These are phyloP conservation scores for Chrysoperla carnea DNA, from an alignment of 1,140 invertebrate genomes.

Conservation along the genomic window DNA sequence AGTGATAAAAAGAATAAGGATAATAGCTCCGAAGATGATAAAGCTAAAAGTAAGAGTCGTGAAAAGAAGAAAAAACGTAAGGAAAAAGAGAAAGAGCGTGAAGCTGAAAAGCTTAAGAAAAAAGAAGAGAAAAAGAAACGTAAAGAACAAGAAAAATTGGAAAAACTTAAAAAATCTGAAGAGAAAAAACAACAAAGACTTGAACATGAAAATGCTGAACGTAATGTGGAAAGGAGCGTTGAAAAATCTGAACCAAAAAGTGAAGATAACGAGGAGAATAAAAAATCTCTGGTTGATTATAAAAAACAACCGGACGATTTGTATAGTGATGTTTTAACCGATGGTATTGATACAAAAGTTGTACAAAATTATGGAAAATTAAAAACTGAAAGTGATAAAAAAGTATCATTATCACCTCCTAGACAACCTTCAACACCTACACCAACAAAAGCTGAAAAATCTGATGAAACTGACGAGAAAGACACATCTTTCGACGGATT, in stretches of 20 bases:
- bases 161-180: slow-evolving; percentile 16
- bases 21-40: slow-evolving; percentile 21
- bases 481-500: slow-evolving; percentile 14
- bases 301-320: slow-evolving; percentile 9
- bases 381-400: slow-evolving; percentile 4
- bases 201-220: slow-evolving; percentile 1
- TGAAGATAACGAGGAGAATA: slow-evolving; percentile 3
- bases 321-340: slow-evolving; percentile 19
- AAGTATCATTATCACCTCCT: not conserved
- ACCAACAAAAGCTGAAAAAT: slow-evolving; percentile 4
- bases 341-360: slow-evolving; percentile 16
- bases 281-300: not conserved
- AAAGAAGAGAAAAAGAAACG: slow-evolving; percentile 25
- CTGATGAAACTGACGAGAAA: slow-evolving; percentile 7
- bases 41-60: slow-evolving; percentile 29
- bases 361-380: slow-evolving; percentile 17
- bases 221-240: not conserved
- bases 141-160: slow-evolving; percentile 24
- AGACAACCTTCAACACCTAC: not conserved
- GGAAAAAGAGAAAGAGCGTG: slow-evolving; percentile 19
- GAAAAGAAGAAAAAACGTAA: slow-evolving; percentile 34
- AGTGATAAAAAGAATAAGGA: slow-evolving; percentile 12
- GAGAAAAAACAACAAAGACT: slow-evolving; percentile 19
- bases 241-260: slow-evolving; percentile 3
- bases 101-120: slow-evolving; percentile 32